Evolutionary conservation across 1,140 invertebrate species (phyloP).

Genomic region (Epicauta chinensis): DNA sequence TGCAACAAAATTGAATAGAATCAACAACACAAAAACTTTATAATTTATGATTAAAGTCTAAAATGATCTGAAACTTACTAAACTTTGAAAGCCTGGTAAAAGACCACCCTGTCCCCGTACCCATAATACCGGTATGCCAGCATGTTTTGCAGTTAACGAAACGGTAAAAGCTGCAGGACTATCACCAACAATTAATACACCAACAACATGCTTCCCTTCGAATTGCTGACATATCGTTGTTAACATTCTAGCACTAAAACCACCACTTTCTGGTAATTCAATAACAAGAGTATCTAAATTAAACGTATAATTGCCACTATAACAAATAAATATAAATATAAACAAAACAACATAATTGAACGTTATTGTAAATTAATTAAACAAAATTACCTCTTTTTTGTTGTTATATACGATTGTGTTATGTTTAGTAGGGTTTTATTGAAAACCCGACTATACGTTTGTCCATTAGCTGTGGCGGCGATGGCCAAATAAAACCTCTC

Average conservation of each 20-base stretch:
- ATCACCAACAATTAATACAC: constrained; percentile 40
- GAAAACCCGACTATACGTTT: constrained; percentile 37
- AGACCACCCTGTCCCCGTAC: constrained; percentile 35
- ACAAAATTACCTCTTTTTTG: constrained; percentile 6
- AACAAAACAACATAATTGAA: too few relatives aligned
- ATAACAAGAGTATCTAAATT: constrained; percentile 38
- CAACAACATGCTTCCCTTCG: constrained; percentile 40
- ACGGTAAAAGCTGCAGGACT: constrained; percentile 42
- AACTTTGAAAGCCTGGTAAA: constrained; percentile 35
- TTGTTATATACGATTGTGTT: constrained; percentile 33
- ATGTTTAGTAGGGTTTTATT: constrained; percentile 41
- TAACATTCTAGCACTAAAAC: constrained; percentile 39
- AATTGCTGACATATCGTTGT: constrained; percentile 38
- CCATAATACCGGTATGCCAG: constrained; percentile 42
- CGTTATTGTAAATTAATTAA: too few relatives aligned
- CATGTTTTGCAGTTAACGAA: constrained; percentile 38
- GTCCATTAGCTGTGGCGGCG: constrained; percentile 32
- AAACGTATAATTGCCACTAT: constrained; percentile 27
- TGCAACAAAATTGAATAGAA: too few relatives aligned
- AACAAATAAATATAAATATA: too few relatives aligned
- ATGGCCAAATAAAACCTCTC: constrained; percentile 37
- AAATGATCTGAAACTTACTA: constrained; percentile 27
- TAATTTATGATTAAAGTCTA: too few relatives aligned
- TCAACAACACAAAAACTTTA: too few relatives aligned
- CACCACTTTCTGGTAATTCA: constrained; percentile 40